phyloP scores from a whole-genome alignment of 2,888 invertebrate species.

The Ditula angustiorana region DNA sequence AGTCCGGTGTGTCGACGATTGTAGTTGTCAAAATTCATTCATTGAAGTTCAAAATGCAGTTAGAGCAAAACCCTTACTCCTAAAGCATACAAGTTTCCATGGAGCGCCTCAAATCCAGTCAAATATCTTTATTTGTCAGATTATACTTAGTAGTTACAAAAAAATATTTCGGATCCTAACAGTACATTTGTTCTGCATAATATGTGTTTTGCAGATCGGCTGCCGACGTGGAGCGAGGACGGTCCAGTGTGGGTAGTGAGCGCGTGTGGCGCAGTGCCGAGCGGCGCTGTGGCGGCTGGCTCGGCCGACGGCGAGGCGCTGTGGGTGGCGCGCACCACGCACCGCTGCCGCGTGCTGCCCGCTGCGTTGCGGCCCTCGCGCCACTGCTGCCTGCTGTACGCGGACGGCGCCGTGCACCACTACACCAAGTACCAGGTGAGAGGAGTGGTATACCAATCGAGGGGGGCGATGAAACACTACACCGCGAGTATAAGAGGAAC shows the following conservation, averaged over 20 bases:
- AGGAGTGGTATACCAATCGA: no score
- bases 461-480: no score
- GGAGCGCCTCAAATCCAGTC: no score
- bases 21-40: no score
- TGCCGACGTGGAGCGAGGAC: conserved; percentile 59
- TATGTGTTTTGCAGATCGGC: conserved; percentile 57
- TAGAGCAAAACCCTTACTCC: no score
- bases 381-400: conserved; percentile 71
- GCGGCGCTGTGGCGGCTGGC: conserved; percentile 75
- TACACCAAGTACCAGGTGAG: conserved; percentile 75
- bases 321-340: conserved; percentile 76
- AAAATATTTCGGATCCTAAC: no score
- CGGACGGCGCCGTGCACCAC: conserved; percentile 63
- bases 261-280: conserved; percentile 76
- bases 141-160: no score
- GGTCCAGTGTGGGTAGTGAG: conserved; percentile 78
- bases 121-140: no score
- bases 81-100: no score
- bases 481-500: no score
- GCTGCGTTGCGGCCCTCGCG: conserved; percentile 73
- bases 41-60: no score
- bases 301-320: conserved; percentile 62
- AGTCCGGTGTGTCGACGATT: no score
- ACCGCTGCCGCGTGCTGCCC: conserved; percentile 68
- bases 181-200: not conserved